A percentile compares a stretch with the other conserved stretches of the same genome.
These are phyloP conservation scores for Physella acuta DNA, from an alignment of 1,140 invertebrate genomes.

Conservation along the genomic window DNA sequence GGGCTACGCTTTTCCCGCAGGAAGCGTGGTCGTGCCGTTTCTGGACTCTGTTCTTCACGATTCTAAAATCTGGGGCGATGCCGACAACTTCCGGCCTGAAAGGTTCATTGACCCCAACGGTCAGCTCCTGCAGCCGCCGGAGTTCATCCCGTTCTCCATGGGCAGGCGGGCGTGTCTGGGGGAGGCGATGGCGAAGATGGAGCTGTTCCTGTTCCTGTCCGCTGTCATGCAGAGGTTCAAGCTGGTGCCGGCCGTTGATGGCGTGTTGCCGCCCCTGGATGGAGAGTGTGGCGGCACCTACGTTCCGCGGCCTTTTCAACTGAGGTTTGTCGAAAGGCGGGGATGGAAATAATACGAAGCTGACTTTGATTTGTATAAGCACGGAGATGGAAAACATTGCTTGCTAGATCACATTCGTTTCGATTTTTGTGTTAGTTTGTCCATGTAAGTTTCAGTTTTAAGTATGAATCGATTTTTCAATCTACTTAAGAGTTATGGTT, in stretches of 20 bases:
- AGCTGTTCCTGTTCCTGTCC: constrained; percentile 38
- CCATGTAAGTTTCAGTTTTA: too few species aligned
- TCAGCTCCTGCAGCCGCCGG: constrained; percentile 15
- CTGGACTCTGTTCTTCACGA: constrained; percentile 50
- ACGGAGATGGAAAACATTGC: too few species aligned
- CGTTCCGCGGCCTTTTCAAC: constrained; percentile 4
- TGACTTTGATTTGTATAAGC: too few species aligned
- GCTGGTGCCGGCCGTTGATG: constrained; percentile 16
- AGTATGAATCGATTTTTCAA: too few species aligned
- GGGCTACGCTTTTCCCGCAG: constrained; percentile 52
- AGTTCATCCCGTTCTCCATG: constrained; percentile 28
- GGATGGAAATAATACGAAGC: background rate
- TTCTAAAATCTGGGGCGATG: constrained; percentile 66
- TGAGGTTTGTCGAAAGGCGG: constrained; percentile 8
- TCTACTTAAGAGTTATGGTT: too few species aligned
- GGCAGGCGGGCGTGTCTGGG: constrained; percentile 36
- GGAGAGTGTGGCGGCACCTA: constrained; percentile 10
- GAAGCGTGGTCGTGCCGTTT: constrained; percentile 47
- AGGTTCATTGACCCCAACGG: constrained; percentile 58
- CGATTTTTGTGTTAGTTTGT: too few species aligned
- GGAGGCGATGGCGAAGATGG: constrained; percentile 36
- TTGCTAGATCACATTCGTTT: too few species aligned
- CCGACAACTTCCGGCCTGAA: constrained; percentile 71
- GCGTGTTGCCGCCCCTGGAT: constrained; percentile 1
- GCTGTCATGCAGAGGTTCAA: constrained; percentile 37